phyloP scores from a whole-genome alignment of 2,888 invertebrate genomes.

The Lordiphosa fenestrarum region DNA sequence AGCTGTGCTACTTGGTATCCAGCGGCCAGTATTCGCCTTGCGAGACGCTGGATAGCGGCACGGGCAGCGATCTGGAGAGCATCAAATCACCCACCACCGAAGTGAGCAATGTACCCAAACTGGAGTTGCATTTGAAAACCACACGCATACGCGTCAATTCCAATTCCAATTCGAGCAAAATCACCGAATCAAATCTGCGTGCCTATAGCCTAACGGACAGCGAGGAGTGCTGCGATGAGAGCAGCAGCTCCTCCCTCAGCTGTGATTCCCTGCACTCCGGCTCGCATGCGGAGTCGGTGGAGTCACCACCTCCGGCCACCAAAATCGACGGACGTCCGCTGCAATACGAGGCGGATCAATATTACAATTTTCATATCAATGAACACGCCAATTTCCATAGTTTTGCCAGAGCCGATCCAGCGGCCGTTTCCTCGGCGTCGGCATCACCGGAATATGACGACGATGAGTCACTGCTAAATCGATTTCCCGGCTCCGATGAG shows the following conservation, averaged over 20 bases:
- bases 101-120: slow-evolving; percentile 66
- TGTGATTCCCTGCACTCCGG: slow-evolving; percentile 90
- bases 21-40: slow-evolving; percentile 91
- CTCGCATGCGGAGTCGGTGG: slow-evolving; percentile 74
- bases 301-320: slow-evolving; percentile 25
- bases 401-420: slow-evolving; percentile 37
- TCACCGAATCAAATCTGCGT: slow-evolving; percentile 78
- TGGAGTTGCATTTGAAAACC: slow-evolving; percentile 79
- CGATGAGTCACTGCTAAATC: slow-evolving; percentile 2
- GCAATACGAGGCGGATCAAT: slow-evolving; percentile 88
- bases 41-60: slow-evolving; percentile 91
- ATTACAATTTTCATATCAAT: slow-evolving; percentile 90
- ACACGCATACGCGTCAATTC: slow-evolving; percentile 70
- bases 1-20: slow-evolving; percentile 83
- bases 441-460: slow-evolving; percentile 23
- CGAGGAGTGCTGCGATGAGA: slow-evolving; percentile 82
- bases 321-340: slow-evolving; percentile 74
- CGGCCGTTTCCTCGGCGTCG: slow-evolving; percentile 13
- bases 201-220: slow-evolving; percentile 84
- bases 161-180: slow-evolving; percentile 40
- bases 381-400: slow-evolving; percentile 81
- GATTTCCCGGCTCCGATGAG: slow-evolving; percentile 14
- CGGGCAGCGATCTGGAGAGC: slow-evolving; percentile 89
- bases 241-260: slow-evolving; percentile 85
- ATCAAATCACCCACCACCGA: slow-evolving; percentile 71